Conservation (phyloP, 2,113 vertebrate genomes). For the Osmerus eperlanus region DNA sequence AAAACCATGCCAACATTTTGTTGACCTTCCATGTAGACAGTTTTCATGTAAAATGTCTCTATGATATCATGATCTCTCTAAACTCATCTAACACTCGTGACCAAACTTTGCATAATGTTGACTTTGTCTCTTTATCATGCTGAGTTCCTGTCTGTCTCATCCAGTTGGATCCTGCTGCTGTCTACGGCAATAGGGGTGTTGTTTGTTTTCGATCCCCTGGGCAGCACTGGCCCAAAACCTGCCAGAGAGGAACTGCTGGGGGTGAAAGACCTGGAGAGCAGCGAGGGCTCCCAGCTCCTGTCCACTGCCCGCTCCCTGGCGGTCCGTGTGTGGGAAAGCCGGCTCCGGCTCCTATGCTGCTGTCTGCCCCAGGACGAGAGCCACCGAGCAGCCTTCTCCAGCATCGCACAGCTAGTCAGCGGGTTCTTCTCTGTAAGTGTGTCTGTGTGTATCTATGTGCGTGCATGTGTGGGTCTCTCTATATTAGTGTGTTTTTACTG, state of each 20-base stretch:
- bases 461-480: constrained; percentile 23
- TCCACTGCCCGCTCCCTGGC: constrained; percentile 81
- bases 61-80: too few species aligned
- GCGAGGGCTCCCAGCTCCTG: constrained; percentile 79
- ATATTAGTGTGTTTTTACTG: constrained; percentile 5
- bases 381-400: constrained; percentile 85
- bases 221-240: constrained; percentile 64
- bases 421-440: constrained; percentile 83
- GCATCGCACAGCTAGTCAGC: constrained; percentile 84
- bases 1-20: too few species aligned
- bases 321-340: constrained; percentile 86
- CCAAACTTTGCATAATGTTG: too few species aligned
- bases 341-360: constrained; percentile 86
- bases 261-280: constrained; percentile 77
- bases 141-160: neutral
- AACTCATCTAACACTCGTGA: too few species aligned
- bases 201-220: constrained; percentile 91
- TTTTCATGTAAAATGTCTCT: too few species aligned
- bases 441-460: constrained; percentile 41
- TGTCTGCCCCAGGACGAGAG: constrained; percentile 89
- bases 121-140: neutral
- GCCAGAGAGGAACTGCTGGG: constrained; percentile 39
- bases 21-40: too few species aligned
- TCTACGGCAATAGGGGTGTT: constrained; percentile 79
- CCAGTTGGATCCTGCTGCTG: constrained; percentile 90